A percentile compares a stretch with the other conserved stretches of the same genome.
Evolutionary conservation across 2,797 vertebrate genomes (phyloP).

Genomic region (Sebastes trivittatus): DNA sequence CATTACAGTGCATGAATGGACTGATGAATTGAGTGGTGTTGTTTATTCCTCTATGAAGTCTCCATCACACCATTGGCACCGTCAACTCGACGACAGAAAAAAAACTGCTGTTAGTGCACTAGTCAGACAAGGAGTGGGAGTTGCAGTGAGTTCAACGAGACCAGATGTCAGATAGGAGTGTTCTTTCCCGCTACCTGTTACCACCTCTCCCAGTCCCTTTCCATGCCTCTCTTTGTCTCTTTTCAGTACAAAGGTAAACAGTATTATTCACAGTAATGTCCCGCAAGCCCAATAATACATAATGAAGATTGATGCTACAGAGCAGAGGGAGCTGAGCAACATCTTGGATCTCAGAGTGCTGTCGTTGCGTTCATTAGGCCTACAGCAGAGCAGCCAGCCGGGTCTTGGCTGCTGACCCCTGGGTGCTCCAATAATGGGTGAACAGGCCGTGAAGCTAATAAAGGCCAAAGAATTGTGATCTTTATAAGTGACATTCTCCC

Average conservation of each 20-base stretch:
- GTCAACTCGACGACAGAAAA: slow-evolving; percentile 40
- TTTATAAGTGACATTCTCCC: slow-evolving; percentile 61
- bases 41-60: slow-evolving; percentile 64
- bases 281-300: slow-evolving; percentile 52
- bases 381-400: slow-evolving; percentile 19
- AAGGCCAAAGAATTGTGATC: slow-evolving; percentile 64
- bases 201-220: not conserved
- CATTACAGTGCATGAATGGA: slow-evolving; percentile 62
- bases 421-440: slow-evolving; percentile 48
- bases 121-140: slow-evolving; percentile 55
- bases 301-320: slow-evolving; percentile 59
- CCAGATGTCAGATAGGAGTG: slow-evolving; percentile 49
- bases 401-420: slow-evolving; percentile 52
- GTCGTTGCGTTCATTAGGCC: slow-evolving; percentile 60
- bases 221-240: slow-evolving; percentile 18
- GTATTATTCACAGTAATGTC: slow-evolving; percentile 58
- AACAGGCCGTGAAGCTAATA: slow-evolving; percentile 58
- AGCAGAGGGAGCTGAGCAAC: slow-evolving; percentile 20
- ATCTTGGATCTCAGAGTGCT: slow-evolving; percentile 54
- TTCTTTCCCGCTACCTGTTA: slow-evolving; percentile 23
- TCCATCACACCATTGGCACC: slow-evolving; percentile 66
- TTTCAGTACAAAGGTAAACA: slow-evolving; percentile 52
- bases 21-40: slow-evolving; percentile 66
- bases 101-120: slow-evolving; percentile 51
- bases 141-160: slow-evolving; percentile 51